Evolutionary conservation across 1,140 invertebrate genomes (phyloP).

Genomic region (Neodiprion virginianus): DNA sequence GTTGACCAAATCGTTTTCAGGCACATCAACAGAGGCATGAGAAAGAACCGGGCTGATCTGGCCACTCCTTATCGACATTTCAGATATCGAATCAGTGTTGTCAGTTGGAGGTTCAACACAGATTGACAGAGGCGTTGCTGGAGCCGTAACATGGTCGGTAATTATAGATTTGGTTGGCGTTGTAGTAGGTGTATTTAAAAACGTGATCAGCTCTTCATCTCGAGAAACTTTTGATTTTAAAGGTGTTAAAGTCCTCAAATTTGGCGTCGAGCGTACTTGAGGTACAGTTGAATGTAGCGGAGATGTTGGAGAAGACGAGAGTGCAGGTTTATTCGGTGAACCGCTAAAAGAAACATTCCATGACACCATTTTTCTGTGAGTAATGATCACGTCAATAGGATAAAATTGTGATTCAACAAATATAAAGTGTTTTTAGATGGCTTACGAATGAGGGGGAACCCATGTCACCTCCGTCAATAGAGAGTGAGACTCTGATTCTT

Average conservation of each 20-base stretch:
- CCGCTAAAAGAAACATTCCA: background rate
- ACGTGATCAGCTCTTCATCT: constrained; percentile 38
- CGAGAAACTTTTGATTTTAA: constrained; percentile 9
- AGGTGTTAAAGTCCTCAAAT: background rate
- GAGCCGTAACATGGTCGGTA: constrained; percentile 23
- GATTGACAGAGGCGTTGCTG: constrained; percentile 40
- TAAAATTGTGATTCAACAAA: no score
- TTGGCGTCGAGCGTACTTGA: background rate
- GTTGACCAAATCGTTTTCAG: constrained; percentile 13
- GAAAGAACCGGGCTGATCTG: constrained; percentile 37
- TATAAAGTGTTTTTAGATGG: background rate
- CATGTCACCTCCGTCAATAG: constrained; percentile 50
- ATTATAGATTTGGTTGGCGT: constrained; percentile 30
- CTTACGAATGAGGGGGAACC: constrained; percentile 40
- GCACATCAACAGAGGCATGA: constrained; percentile 33
- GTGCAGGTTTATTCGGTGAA: background rate
- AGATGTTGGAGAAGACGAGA: background rate
- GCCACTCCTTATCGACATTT: constrained; percentile 41
- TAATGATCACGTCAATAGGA: background rate
- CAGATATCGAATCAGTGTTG: constrained; percentile 43
- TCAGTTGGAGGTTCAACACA: constrained; percentile 41
- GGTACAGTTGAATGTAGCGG: background rate
- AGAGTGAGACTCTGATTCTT: constrained; percentile 31
- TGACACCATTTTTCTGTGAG: background rate
- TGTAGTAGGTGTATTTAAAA: constrained; percentile 35